These are phyloP conservation scores for Drosophila neonasuta DNA, from an alignment of 2,888 invertebrate species.

Conservation along the genomic window DNA sequence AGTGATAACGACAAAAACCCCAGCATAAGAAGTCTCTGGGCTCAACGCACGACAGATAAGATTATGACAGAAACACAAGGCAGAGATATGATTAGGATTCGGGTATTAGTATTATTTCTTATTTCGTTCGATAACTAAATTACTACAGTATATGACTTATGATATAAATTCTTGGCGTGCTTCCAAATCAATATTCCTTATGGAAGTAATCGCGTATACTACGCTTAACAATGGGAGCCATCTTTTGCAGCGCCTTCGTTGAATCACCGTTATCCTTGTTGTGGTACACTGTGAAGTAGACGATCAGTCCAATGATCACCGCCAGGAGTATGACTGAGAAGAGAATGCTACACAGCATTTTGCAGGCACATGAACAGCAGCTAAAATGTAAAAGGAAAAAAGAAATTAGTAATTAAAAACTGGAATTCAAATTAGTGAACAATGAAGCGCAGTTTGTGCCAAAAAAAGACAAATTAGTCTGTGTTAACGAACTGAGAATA, in stretches of 20 bases:
- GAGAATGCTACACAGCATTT: constrained; percentile 72
- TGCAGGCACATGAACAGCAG: constrained; percentile 79
- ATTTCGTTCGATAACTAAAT: constrained; percentile 26
- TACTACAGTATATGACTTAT: constrained; percentile 51
- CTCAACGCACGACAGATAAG: constrained; percentile 49
- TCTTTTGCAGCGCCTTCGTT: constrained; percentile 42
- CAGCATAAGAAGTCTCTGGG: constrained; percentile 15
- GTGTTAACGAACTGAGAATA: background rate
- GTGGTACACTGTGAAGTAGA: constrained; percentile 78
- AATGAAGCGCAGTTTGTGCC: too few relatives aligned
- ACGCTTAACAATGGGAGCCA: constrained; percentile 63
- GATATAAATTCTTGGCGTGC: constrained; percentile 52
- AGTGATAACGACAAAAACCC: constrained; percentile 52
- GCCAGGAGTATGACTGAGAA: constrained; percentile 67
- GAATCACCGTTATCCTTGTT: constrained; percentile 66
- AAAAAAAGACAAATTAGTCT: background rate
- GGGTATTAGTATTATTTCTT: constrained; percentile 7
- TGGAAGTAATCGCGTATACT: constrained; percentile 74
- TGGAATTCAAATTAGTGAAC: background rate
- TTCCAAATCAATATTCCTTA: constrained; percentile 49
- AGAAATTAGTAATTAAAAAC: background rate
- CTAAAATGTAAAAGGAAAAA: constrained; percentile 62
- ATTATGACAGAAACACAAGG: constrained; percentile 34
- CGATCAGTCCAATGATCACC: constrained; percentile 78
- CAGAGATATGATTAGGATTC: background rate